A percentile compares a stretch with the other conserved stretches of the same genome.
Conservation (phyloP, 2,113 vertebrate species). For the Macaca fascicularis region DNA sequence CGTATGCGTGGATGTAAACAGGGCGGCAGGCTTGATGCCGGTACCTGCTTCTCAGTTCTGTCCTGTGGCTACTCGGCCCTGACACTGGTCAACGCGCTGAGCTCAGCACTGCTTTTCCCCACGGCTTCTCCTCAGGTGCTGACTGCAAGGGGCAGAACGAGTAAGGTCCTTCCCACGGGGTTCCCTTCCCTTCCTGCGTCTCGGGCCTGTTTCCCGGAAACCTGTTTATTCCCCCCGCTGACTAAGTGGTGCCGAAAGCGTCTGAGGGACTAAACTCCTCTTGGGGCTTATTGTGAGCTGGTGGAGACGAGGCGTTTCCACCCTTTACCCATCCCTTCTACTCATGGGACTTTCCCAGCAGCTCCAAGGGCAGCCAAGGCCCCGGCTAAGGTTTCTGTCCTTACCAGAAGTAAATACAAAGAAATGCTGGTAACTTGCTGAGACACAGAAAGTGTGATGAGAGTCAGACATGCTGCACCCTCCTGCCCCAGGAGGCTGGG, state of each 20-base stretch:
- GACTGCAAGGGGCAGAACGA: not conserved
- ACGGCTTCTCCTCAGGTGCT: not conserved
- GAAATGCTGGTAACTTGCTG: too few species aligned
- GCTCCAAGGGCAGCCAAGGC: not conserved
- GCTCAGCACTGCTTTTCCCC: accelerated
- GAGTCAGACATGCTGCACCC: not conserved
- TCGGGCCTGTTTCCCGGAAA: not conserved
- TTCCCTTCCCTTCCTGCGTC: accelerated
- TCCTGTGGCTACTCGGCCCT: not conserved
- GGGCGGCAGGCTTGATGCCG: accelerated
- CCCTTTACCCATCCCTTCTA: not conserved
- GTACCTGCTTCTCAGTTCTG: accelerated
- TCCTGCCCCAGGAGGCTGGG: not conserved
- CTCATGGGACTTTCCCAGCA: not conserved
- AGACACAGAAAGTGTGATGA: too few species aligned
- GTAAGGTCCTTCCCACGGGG: not conserved
- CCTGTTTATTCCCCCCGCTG: too few species aligned
- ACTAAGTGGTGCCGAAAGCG: not conserved
- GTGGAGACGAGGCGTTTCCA: not conserved
- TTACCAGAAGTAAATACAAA: not conserved
- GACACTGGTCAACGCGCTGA: accelerated
- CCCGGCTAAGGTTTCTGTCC: not conserved
- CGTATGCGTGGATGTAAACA: accelerated
- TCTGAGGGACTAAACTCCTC: not conserved
- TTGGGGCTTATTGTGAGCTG: not conserved